Base-by-base conservation (phyloP, 2,888 invertebrate genomes). In the Argyresthia albistria region DNA sequence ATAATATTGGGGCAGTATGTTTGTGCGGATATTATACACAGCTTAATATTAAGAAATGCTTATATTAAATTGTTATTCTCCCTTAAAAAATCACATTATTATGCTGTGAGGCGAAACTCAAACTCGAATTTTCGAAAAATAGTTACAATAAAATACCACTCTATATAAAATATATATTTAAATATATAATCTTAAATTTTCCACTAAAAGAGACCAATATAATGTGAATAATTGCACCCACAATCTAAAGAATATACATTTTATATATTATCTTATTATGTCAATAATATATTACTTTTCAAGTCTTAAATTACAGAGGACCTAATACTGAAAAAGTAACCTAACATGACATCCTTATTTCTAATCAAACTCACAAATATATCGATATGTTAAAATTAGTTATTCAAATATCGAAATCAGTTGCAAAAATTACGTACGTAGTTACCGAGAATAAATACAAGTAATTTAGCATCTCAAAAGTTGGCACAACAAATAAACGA, bases 311-410 rank as follows among this genome's bases (percentile, higher is more conserved):
- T 73, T 71, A 70, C 60, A 59, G 54, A 61, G 71, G 76, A 76
- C 74, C 76, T 81, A 86, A 83, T 82, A 83, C 83, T 83, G 83
- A 80, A 80, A 80, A 77, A 82, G 75, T 73, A 76, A 48, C 48
- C 37, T 37, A 14, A 77, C 67, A 58, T 65, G 70, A 77, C 70
- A 69, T 68, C 57, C 59, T 59, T 57, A 61, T 66, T 69, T 70
- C 69, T 63, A n/a, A 73, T 72, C 76, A 75, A 78, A 79, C 76
- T 69, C 66, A 64, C 66, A 62, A 55, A 36, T 57, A 45, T 58
- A 65, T 61, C 64, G 80, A 82, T 82, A 82, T 82, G 81, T 79
- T 60, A 65, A 62, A 62, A 55, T 53, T 60, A 54, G 51, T 37
- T 52, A 51, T 57, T 11, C 35, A 37, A 39, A 37, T 15, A 39